Evolutionary conservation across 2,113 vertebrate species (phyloP).

Genomic region (Sebastes schlegelii): DNA sequence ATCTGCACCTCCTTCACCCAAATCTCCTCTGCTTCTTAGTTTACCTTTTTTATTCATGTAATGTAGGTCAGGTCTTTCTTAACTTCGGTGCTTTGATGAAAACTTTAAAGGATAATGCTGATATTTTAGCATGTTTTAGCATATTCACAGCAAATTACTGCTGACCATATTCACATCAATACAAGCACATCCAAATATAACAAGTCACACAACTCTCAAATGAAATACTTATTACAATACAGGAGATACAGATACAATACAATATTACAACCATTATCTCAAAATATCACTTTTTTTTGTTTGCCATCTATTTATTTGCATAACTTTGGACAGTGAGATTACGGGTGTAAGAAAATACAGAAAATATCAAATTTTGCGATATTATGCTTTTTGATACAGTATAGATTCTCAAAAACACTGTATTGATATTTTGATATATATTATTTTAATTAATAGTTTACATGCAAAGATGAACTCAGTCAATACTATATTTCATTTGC

Average conservation of each 20-base stretch:
- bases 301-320: no score
- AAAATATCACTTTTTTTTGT: no score
- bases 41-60: conserved; percentile 2
- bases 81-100: not conserved
- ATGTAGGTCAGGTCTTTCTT: not conserved
- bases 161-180: not conserved
- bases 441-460: no score
- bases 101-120: not conserved
- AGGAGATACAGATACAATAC: not conserved
- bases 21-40: not conserved
- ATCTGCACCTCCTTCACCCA: conserved; percentile 19
- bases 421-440: no score
- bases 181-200: not conserved
- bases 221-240: not conserved
- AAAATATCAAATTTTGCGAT: no score
- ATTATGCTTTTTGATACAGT: no score
- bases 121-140: not conserved
- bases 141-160: not conserved
- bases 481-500: no score
- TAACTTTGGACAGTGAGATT: no score
- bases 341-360: no score
- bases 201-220: not conserved
- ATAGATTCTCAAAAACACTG: no score
- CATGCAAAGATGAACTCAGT: no score
- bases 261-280: not conserved